Conservation (phyloP, 1,140 invertebrate genomes). For the Archivesica marissinica region DNA sequence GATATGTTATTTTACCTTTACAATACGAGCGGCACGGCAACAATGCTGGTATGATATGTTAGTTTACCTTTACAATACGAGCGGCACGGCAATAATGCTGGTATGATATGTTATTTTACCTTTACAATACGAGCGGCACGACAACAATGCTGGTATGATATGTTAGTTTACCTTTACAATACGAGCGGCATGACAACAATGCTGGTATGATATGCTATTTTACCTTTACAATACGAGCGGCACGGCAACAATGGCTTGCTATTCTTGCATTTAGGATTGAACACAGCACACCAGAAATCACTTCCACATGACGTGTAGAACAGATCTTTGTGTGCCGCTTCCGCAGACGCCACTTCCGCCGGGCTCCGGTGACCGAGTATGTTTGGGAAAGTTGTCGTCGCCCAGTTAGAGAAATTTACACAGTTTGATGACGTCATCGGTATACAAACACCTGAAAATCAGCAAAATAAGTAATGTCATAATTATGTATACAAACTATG, state of each 20-base stretch:
- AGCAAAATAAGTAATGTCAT: background rate
- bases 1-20: too few species aligned
- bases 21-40: too few species aligned
- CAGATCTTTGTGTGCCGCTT: background rate
- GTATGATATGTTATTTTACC: too few species aligned
- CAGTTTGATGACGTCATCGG: slow-evolving; percentile 20
- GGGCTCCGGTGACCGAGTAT: slow-evolving; percentile 48
- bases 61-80: too few species aligned
- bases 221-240: slow-evolving; percentile 51
- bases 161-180: too few species aligned
- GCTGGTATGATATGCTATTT: too few species aligned
- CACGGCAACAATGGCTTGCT: slow-evolving; percentile 42
- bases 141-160: too few species aligned
- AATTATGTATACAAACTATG: too few species aligned
- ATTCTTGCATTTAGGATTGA: slow-evolving; percentile 44
- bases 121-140: too few species aligned
- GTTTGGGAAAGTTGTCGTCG: slow-evolving; percentile 43
- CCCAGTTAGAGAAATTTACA: slow-evolving; percentile 19
- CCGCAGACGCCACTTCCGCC: slow-evolving; percentile 28
- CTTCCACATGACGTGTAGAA: slow-evolving; percentile 27
- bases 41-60: too few species aligned
- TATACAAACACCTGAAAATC: slow-evolving; percentile 55
- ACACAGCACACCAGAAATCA: slow-evolving; percentile 58
- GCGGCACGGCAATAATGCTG: too few species aligned
- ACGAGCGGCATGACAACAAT: too few species aligned